These are phyloP conservation scores for Harpalus rubripes DNA, from an alignment of 2,888 invertebrate species.

Conservation along the genomic window DNA sequence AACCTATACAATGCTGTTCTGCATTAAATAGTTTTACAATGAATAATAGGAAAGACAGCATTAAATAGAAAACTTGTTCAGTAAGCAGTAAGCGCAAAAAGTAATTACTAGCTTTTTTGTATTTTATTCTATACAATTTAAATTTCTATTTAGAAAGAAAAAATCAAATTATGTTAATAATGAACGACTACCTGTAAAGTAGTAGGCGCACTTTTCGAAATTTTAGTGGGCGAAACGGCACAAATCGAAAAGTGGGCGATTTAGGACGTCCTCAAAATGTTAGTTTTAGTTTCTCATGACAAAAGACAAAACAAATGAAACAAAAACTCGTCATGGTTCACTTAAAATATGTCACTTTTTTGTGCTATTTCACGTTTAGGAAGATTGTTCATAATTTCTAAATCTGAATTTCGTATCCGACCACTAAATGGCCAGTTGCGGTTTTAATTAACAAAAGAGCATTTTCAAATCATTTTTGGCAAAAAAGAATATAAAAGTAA, in stretches of 20 bases:
- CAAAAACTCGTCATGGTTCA: conserved; percentile 36
- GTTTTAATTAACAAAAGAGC: too few relatives aligned
- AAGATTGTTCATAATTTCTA: conserved; percentile 14
- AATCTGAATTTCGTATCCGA: neutral
- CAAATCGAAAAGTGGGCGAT: conserved; percentile 14
- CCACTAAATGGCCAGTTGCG: too few relatives aligned
- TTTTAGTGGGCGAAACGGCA: conserved; percentile 9
- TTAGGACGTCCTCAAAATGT: conserved; percentile 19
- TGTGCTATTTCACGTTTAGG: conserved; percentile 29
- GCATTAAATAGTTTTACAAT: conserved; percentile 17
- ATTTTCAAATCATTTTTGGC: too few relatives aligned
- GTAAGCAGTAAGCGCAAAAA: conserved; percentile 26
- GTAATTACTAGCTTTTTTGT: conserved; percentile 21
- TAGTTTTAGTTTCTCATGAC: conserved; percentile 2
- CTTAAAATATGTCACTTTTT: conserved; percentile 41
- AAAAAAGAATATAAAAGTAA: too few relatives aligned
- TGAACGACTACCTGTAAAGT: neutral
- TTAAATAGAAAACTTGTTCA: conserved; percentile 26
- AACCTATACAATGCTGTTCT: conserved; percentile 3
- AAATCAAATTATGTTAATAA: conserved; percentile 19
- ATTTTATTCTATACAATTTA: conserved; percentile 23
- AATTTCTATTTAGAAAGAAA: conserved; percentile 18
- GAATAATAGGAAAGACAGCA: conserved; percentile 39
- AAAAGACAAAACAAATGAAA: neutral
- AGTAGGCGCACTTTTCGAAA: neutral